Evolutionary conservation across 2,797 vertebrate species (phyloP), one percentile per base, ranked within the genome.

Genomic region (Vireo griseus): DNA sequence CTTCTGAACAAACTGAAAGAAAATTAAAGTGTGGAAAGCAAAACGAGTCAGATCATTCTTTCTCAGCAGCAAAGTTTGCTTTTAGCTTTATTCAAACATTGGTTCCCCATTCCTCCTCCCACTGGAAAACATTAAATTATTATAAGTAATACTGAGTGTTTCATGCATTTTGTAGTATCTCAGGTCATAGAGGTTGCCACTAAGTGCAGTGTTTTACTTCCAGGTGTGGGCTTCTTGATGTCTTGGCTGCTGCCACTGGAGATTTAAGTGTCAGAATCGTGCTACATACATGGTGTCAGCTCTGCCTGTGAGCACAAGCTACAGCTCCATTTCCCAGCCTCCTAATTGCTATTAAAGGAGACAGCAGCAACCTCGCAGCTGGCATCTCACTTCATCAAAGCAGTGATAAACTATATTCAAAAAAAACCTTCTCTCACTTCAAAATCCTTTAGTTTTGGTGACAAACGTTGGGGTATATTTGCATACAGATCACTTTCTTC

Each of bases 401-500:
- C 69, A 78, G 55, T 88, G 95, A 90, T 94, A 97, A 95, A 92
- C 72, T 88, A 91, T 69, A 90, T 96, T 95, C 39, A 87, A 94
- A 96, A 96, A 89, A 87, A 93, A 67, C 40, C 65, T 88, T 72
- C 78, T 91, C 74, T 73, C 44, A 29, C 91, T 96, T 96, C 69
- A 76, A 97, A 91, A 89, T 94, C 94, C 79, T 95, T 86, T 94
- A 11, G n/a, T 75, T 95, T 97, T 95, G 81, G 47, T 96, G 88
- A 93, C 95, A 97, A 97, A 95, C 73, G 59, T 81, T 95, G 69
- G 79, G 65, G 33, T 67, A n/a, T 92, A 97, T 98, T 97, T 97
- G 88, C 95, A 97, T 97, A 93, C 91, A 97, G 97, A 97, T 97
- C 86, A 83, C 81, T 95, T 89, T 94, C 74, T 96, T 95, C 74